Base-by-base conservation (phyloP, 2,113 vertebrate genomes). In the Charadrius vociferus region DNA sequence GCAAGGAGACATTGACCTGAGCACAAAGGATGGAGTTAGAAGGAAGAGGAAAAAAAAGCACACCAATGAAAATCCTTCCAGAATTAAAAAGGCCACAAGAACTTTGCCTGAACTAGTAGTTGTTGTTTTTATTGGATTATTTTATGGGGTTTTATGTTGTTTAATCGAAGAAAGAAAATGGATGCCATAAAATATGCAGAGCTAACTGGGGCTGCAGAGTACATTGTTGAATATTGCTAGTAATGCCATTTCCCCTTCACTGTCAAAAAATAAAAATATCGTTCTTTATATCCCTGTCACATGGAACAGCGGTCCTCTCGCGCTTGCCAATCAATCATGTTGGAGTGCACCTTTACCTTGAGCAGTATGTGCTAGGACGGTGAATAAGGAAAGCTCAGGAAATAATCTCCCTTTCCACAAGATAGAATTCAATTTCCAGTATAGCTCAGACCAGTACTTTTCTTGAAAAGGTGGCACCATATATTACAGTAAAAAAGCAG, bases 151-250 rank as follows among this genome's bases (percentile, higher is more conserved):
- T 90, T 95, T 97, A 94, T 94, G 94, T 90, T 97, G 95, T 96
- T 96, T 97, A 93, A 97, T 97, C 93, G 75, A 96, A 97, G 95
- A 96, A 97, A 96, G 95, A 97, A 94, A 96, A 97, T 92, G 67
- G 90, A 67, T 77, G 86, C 88, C 85, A 92, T 96, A 96, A 96
- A 97, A 93, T 95, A 96, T 88, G 93, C 93, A 94, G 90, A 73
- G 87, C 84, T 97, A 97, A 96, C 85, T 50, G 71, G 79, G 81
- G 84, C 95, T 94, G 84, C 89, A 77, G 81, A 95, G 91, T 91
- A 95, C 91, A 90, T 62, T 75, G 93, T 78, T 95, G 91, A 91
- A 95, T 89, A 94, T 66, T 91, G 62, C 94, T 45, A 50, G 95
- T 94, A 96, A 90, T 96, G 95, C 85, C 93, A 87, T 92, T 96